Evolutionary conservation across 1,140 invertebrate genomes (phyloP), one percentile per base, ranked within the genome.

Genomic region (Teleogryllus occipitalis): DNA sequence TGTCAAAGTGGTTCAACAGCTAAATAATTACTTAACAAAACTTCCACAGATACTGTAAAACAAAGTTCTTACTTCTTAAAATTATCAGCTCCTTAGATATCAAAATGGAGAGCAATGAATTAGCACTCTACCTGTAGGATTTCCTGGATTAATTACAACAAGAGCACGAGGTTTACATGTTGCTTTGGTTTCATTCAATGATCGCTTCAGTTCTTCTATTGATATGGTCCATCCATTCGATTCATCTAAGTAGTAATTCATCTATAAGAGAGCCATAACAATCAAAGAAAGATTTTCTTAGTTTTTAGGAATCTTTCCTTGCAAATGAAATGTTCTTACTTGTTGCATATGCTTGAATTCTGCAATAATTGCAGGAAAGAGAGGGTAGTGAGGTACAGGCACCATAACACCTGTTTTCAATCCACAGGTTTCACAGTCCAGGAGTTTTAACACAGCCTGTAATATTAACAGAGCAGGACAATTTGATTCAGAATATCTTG

Each of bases 341-440:
- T 95, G 93, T 21, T 87, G 81, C 84, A 98, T 91, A 80, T 94
- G 92, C 1, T 39, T 39, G 85, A 95, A 97, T 87, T 98, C 97
- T 21, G 95, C 93, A 39, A 99, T 88, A 0, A 96, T 94, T 4
- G 98, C 98, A 4, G 97, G 97, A 87, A 99, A 99, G 0, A 99
- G 87, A n/a, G 98, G 98, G 88, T 99, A 99, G 85, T 99, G 97
- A 0, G 98, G 98, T 85, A 99, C 99, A 0, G 98, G 98, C 82
- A 99, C 94, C 94, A 99, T 93, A 0, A 99, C 92, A 76, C 97
- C 96, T 80, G 92, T 86, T 87, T 84, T 87, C 83, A 92, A 91
- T 15, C 90, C 90, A 77, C 86, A 82, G 39, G 90, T 84, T 14
- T 90, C 84, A 83, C 92, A 91, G 81, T 89, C 88, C 79, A 96